Evolutionary conservation across 2,113 vertebrate genomes (phyloP), one percentile per base, ranked within the genome.

Genomic region (Chrysochloris asiatica): DNA sequence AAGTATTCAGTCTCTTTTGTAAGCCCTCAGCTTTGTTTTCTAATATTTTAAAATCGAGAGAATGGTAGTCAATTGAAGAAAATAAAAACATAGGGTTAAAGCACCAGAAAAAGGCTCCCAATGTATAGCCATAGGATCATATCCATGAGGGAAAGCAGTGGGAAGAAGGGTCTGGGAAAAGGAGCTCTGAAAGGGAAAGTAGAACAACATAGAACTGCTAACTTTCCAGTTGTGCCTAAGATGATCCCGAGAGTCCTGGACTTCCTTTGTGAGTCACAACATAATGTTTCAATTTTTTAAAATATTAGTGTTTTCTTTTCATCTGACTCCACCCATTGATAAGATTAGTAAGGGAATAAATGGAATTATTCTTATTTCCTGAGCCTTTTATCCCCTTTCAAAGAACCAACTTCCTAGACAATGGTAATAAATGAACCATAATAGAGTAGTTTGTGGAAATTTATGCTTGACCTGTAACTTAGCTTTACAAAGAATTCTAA

Each of bases 351-450:
- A 88, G 65, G 67, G 80, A 95, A 93, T 93, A 94, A 91, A 92
- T 93, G 91, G 61, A 96, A 94, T 92, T 95, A 95, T 86, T 96
- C 83, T 86, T 96, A 89, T 93, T 96, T 96, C 94, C 95, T 96
- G 92, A 93, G 94, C 30, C 93, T 95, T 93, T 96, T 95, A 95
- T 95, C 86, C 90, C 59, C 59, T 88, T 92, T 95, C 86, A 96
- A 92, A 93, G 90, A 94, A 79, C 93, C 90, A 93, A 63, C 48
- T 94, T 94, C 92, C 94, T 90, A 83, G 76, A 94, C 77, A 69
- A 86, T 93, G 83, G 28, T 43, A 93, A 81, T 80, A 90, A 95
- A 81, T 95, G 93, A 95, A 95, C 90, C 93, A 28, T 82, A 77
- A 26, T 56, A 91, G 92, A 87, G 45, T 19, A 92, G 83, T 93